These are phyloP conservation scores for Epinephelus coioides DNA, from an alignment of 2,797 vertebrate genomes.

Conservation along the genomic window DNA sequence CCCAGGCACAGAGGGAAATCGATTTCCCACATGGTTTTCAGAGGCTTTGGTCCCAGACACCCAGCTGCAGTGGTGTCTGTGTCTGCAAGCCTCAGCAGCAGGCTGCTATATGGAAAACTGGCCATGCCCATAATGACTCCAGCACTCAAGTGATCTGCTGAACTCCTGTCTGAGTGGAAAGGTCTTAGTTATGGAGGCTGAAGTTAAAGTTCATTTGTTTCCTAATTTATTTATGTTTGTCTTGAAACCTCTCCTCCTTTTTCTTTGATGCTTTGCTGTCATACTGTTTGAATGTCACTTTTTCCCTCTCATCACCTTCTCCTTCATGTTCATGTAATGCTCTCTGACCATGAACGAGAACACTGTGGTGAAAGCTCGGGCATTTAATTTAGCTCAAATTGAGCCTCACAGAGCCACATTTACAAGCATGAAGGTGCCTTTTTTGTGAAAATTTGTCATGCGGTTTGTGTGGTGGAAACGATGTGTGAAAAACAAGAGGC, in stretches of 20 bases:
- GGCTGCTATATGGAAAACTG: conserved; percentile 67
- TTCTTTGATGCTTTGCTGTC: conserved; percentile 16
- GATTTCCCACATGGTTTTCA: conserved; percentile 72
- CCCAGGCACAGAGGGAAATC: conserved; percentile 58
- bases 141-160: conserved; percentile 51
- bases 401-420: conserved; percentile 6
- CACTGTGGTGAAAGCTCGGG: neutral
- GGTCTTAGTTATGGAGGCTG: conserved; percentile 3
- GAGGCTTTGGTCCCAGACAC: conserved; percentile 68
- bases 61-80: conserved; percentile 67
- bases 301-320: conserved; percentile 1
- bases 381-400: conserved; percentile 18
- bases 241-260: neutral
- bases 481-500: conserved; percentile 9
- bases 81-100: conserved; percentile 61
- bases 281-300: conserved; percentile 10
- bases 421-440: neutral
- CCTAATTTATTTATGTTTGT: conserved; percentile 23
- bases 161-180: conserved; percentile 46
- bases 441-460: conserved; percentile 18
- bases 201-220: conserved; percentile 21
- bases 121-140: conserved; percentile 57
- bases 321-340: neutral
- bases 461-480: neutral
- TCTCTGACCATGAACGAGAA: conserved; percentile 16